Conservation (phyloP, 1,140 invertebrate species). For the Brachionus asplanchnoidis region DNA sequence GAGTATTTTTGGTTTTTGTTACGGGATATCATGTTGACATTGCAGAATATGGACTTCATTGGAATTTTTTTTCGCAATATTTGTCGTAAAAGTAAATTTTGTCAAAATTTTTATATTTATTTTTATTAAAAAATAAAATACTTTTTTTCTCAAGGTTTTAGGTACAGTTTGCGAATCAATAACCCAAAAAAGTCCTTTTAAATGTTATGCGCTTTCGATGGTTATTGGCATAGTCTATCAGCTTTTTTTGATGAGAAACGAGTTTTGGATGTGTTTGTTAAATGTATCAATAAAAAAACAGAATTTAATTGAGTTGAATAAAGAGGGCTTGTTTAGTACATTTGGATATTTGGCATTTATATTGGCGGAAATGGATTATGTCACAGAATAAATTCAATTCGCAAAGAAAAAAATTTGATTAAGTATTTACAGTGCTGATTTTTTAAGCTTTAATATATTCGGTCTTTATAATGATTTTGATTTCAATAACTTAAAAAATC, state of each 20-base stretch:
- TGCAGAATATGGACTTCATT: conserved; percentile 18
- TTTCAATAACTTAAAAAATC: too few species aligned
- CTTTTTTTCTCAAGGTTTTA: not conserved
- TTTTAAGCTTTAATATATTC: too few species aligned
- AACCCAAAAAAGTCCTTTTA: not conserved
- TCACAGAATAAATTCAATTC: not conserved
- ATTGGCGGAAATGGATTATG: conserved; percentile 57
- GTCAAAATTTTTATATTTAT: not conserved
- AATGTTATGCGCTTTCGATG: not conserved
- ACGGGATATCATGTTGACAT: not conserved
- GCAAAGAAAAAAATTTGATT: not conserved
- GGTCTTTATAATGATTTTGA: too few species aligned
- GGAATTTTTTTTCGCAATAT: conserved; percentile 33
- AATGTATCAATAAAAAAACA: not conserved
- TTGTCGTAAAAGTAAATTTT: not conserved
- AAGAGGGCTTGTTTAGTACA: conserved; percentile 78
- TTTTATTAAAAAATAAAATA: not conserved
- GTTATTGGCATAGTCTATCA: not conserved
- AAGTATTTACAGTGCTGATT: too few species aligned
- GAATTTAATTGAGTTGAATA: conserved; percentile 67
- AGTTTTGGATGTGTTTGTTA: not conserved
- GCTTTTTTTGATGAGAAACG: not conserved
- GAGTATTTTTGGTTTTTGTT: not conserved
- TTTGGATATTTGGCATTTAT: conserved; percentile 78
- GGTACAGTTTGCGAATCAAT: not conserved